Percentiles rank a stretch among this genome's conserved stretches.
phyloP scores from a whole-genome alignment of 2,113 vertebrate genomes.

The Laticauda laticaudata region DNA sequence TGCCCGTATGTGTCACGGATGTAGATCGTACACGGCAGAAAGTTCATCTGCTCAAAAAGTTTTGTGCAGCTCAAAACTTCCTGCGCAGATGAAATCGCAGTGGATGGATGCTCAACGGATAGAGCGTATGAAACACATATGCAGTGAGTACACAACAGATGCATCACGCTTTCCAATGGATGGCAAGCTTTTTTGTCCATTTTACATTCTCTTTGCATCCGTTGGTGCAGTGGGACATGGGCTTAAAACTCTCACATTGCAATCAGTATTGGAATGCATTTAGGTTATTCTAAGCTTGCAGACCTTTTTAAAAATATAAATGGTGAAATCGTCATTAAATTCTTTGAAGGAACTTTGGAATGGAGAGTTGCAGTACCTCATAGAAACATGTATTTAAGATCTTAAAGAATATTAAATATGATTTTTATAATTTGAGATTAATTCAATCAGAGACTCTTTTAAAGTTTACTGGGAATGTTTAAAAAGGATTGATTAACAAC shows the following conservation, averaged over 20 bases:
- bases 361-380: neutral
- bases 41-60: no score
- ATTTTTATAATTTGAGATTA: neutral
- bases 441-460: neutral
- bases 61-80: no score
- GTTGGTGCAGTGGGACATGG: no score
- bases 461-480: neutral
- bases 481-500: neutral
- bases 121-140: no score
- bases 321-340: neutral
- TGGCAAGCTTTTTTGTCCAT: no score
- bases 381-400: neutral
- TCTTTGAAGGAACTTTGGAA: neutral
- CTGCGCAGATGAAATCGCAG: no score
- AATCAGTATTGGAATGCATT: neutral
- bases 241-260: neutral
- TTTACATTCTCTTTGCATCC: no score
- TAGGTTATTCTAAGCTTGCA: neutral
- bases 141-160: no score
- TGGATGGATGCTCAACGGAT: no score
- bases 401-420: neutral
- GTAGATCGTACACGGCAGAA: no score
- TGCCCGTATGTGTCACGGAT: no score
- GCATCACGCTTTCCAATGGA: no score
- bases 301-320: neutral